Percentiles rank a stretch among this genome's conserved stretches.
Conservation (phyloP, 2,888 invertebrate genomes). For the Thera britannica region DNA sequence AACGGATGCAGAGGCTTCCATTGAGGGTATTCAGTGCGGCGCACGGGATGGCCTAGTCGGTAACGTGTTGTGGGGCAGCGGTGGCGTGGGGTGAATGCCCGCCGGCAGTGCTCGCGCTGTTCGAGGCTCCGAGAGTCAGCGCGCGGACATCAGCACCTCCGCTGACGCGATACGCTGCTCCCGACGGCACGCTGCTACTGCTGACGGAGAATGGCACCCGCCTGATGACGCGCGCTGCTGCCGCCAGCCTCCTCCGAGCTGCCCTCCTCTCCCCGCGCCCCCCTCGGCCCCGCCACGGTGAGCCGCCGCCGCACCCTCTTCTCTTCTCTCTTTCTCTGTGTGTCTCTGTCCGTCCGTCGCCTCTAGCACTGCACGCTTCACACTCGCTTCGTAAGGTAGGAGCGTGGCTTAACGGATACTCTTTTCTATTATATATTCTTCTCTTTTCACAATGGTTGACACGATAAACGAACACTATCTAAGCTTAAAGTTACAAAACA, state of each 20-base stretch:
- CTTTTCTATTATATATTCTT: constrained; percentile 24
- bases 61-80: constrained; percentile 83
- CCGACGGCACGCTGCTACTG: constrained; percentile 86
- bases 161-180: constrained; percentile 85
- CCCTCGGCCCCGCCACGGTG: constrained; percentile 82
- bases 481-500: constrained; percentile 42
- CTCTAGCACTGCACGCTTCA: constrained; percentile 82
- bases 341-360: constrained; percentile 80
- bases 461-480: constrained; percentile 33
- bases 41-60: constrained; percentile 69
- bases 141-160: constrained; percentile 77
- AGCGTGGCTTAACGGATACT: constrained; percentile 60
- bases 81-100: constrained; percentile 79
- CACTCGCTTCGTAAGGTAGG: constrained; percentile 81
- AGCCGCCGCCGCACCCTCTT: constrained; percentile 80
- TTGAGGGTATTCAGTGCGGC: constrained; percentile 77
- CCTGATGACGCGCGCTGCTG: constrained; percentile 82
- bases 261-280: constrained; percentile 83
- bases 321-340: constrained; percentile 73
- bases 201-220: constrained; percentile 87
- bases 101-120: constrained; percentile 83
- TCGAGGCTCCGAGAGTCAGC: constrained; percentile 70
- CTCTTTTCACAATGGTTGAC: constrained; percentile 34
- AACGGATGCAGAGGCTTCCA: constrained; percentile 61
- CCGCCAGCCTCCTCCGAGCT: constrained; percentile 82